Conservation (phyloP, 1,140 invertebrate genomes). For the Xylocopa sonorina region DNA sequence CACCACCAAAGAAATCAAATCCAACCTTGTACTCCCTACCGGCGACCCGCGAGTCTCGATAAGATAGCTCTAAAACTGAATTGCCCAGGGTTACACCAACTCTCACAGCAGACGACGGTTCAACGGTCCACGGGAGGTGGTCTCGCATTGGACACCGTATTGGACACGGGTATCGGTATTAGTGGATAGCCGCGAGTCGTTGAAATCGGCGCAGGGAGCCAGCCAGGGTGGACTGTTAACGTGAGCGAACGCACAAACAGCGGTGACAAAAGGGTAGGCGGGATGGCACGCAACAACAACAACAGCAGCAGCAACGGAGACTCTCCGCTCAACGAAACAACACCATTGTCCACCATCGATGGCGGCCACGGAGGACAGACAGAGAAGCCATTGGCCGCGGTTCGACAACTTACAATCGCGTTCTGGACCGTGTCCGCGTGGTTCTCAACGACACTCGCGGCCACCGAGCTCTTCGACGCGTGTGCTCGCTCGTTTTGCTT, state of each 20-base stretch:
- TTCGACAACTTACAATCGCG: constrained; percentile 76
- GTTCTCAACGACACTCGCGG: constrained; percentile 60
- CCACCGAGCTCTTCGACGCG: constrained; percentile 74
- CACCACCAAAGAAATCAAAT: neutral
- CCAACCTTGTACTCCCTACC: neutral
- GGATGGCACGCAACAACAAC: constrained; percentile 5
- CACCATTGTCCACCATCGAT: neutral
- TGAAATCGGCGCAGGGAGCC: neutral
- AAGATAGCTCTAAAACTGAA: constrained; percentile 21
- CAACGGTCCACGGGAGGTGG: neutral
- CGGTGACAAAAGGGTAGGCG: neutral
- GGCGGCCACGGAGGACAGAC: neutral
- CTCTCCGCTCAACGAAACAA: constrained; percentile 38
- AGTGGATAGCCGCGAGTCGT: neutral
- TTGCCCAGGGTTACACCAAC: neutral
- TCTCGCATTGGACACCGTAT: neutral
- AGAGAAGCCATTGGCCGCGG: constrained; percentile 28
- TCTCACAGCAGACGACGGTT: neutral
- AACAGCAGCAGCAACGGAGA: constrained; percentile 41
- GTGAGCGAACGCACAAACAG: constrained; percentile 1
- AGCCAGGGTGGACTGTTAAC: neutral
- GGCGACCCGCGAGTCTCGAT: constrained; percentile 1
- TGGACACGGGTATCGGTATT: constrained; percentile 12
- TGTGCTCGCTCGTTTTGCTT: constrained; percentile 49
- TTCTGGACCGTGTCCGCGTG: constrained; percentile 45